A percentile compares a stretch with the other conserved stretches of the same genome.
Conservation (phyloP, 1,140 invertebrate species). For the Whitmania pigra region DNA sequence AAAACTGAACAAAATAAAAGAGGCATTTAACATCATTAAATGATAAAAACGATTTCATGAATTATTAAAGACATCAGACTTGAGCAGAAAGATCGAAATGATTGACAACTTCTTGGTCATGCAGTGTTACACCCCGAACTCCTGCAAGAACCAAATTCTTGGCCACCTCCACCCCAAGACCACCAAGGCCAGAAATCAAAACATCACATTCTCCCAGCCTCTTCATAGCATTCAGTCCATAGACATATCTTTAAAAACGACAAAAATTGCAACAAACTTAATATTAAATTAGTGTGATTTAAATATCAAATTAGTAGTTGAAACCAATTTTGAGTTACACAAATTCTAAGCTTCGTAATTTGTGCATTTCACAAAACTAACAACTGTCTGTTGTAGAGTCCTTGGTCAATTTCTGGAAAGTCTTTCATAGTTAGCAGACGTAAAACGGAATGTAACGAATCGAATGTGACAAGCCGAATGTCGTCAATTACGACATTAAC, state of each 20-base stretch:
- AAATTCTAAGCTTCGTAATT: not conserved
- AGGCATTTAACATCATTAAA: not conserved
- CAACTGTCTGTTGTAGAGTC: constrained; percentile 85
- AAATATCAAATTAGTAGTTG: too few relatives aligned
- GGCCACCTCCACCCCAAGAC: constrained; percentile 89
- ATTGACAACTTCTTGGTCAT: constrained; percentile 52
- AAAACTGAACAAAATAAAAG: constrained; percentile 51
- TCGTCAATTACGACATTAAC: too few relatives aligned
- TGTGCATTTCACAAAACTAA: constrained; percentile 42
- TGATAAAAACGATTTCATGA: not conserved
- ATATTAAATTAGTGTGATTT: too few relatives aligned
- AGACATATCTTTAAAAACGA: constrained; percentile 53
- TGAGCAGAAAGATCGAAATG: constrained; percentile 47
- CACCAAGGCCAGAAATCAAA: constrained; percentile 87
- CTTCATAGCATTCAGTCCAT: constrained; percentile 94
- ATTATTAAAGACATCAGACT: constrained; percentile 27
- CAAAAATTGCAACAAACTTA: too few relatives aligned
- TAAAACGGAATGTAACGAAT: too few relatives aligned
- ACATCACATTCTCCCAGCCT: constrained; percentile 86
- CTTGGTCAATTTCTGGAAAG: constrained; percentile 65
- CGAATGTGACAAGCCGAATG: too few relatives aligned
- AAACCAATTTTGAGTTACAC: too few relatives aligned
- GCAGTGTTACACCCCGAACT: constrained; percentile 89
- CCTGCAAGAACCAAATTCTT: constrained; percentile 96
- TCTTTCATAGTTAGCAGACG: not conserved